Evolutionary conservation across 1,140 invertebrate species (phyloP), one percentile per base, ranked within the genome.

Genomic region (Halyomorpha halys): DNA sequence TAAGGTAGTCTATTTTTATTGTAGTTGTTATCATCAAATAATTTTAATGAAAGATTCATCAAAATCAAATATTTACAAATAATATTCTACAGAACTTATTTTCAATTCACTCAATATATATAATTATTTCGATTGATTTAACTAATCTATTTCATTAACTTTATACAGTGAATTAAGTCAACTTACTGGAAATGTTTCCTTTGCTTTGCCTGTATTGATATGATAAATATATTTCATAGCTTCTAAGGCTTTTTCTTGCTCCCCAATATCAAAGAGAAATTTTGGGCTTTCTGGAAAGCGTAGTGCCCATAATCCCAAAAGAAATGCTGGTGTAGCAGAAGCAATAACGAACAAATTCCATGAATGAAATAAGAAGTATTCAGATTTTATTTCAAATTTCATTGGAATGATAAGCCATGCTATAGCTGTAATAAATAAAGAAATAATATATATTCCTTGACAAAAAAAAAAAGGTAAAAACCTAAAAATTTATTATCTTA

Each of bases 211-310:
- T 13, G 84, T 87, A 70, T 90, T 90, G 59, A 79, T 78, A 5
- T 79, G 72, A 72, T 84, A 89, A 68, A 90, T 84, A 69, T 80
- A 75, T 68, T 80, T 81, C 16, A 90, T 79, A 21, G 86, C 81
- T 56, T 82, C 75, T 0, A 89, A 74, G 6, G 87, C 85, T 44
- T 85, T 84, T 16, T 88, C 83, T 23, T 85, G 80, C 71, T 86
- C 82, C 54, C 87, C 86, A 72, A 83, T 84, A 70, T 87, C 84
- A 68, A 91, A 79, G 61, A 90, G 78, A 73, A 88, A 92, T 72
- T 90, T 91, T 1, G 90, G 89, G 73, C 88, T 91, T 74, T 92
- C 90, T 4, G 89, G 90, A 75, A 92, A 89, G 27, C 82, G 79
- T 63, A 87, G 78, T 3, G 91, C 77, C 79, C 80, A 89, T 30